A percentile compares a stretch with the other conserved stretches of the same genome.
Conservation (phyloP, 2,113 vertebrate species). For the Poeciliopsis retropinna region DNA sequence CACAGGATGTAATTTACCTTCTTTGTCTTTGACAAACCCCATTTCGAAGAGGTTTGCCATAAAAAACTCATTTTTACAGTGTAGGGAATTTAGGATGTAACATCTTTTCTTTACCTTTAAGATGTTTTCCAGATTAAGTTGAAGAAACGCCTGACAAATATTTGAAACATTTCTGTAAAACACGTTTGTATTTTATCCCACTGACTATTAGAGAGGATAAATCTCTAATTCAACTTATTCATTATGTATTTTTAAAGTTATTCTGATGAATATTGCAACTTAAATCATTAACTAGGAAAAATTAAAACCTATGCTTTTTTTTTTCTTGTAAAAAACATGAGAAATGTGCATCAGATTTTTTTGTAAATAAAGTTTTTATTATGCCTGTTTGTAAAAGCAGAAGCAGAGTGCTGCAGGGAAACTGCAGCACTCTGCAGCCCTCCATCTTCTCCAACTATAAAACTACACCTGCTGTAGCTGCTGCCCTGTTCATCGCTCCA, state of each 20-base stretch:
- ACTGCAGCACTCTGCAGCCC: constrained; percentile 55
- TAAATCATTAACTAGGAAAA: background rate
- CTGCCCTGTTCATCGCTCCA: constrained; percentile 10
- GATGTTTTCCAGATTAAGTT: background rate
- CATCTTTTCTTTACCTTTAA: background rate
- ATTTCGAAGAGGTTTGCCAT: background rate
- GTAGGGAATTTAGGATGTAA: background rate
- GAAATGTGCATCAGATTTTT: background rate
- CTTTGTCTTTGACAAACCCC: no score
- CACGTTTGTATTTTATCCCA: background rate
- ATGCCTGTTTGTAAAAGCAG: background rate
- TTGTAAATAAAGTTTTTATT: no score
- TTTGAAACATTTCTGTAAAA: background rate
- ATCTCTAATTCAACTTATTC: background rate
- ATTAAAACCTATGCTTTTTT: background rate
- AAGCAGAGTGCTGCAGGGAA: constrained; percentile 34
- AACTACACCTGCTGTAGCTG: constrained; percentile 30
- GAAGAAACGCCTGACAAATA: background rate
- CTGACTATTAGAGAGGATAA: background rate
- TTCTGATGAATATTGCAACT: background rate
- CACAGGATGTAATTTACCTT: background rate
- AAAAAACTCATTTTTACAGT: background rate
- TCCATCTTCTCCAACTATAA: constrained; percentile 10
- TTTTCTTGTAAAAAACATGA: background rate
- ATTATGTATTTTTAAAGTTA: background rate